Base-by-base conservation (phyloP, 2,797 vertebrate genomes). In the Lacerta bilineata region DNA sequence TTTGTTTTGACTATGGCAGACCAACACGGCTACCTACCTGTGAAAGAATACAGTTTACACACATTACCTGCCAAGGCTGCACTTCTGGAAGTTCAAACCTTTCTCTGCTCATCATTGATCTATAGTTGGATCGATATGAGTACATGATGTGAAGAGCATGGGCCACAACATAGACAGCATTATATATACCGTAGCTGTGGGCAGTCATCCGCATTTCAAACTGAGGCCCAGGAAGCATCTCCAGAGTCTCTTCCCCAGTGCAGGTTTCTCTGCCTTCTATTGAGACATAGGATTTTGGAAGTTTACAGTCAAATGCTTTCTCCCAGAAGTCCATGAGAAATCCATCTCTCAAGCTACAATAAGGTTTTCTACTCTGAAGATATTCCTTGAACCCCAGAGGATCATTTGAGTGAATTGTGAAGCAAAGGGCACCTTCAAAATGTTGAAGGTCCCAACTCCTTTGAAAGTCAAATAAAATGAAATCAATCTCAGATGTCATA, bases 321-420 rank as follows among this genome's bases (percentile, higher is more conserved):
- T 88, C 72, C n/a, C 27, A 77, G 41, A 88, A 88, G n/a, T 5
- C 5, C 15, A 55, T 20, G 3, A 88, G 80, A 10, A 88, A 88
- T 10, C 72, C n/a, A 39, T 83, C 61, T 50, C 71, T 25, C 29
- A 39, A 41, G 10, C 59, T 1, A 59, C 41, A 50, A 43, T 59
- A 50, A 4, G 86, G 87, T 2, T 66, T 20, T 36, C 76, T 1
- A 23, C 20, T 10, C 39, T 68, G 87, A 77, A 88, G 59, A 66
- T 77, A 88, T 3, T 29, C n/a, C 17, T 50, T 23, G 61, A 76
- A 88, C 5, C 4, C 23, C 27, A 5, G 72, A 66, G 77, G 23
- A 9, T 83, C 71, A 13, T 8, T 29, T 8, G 80, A 55, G 5
- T 68, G 87, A 8, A 83, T 13, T 9, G 71, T 8, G 20, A 88